Base-by-base conservation (phyloP, 2,888 invertebrate species). In the Formica aserva region DNA sequence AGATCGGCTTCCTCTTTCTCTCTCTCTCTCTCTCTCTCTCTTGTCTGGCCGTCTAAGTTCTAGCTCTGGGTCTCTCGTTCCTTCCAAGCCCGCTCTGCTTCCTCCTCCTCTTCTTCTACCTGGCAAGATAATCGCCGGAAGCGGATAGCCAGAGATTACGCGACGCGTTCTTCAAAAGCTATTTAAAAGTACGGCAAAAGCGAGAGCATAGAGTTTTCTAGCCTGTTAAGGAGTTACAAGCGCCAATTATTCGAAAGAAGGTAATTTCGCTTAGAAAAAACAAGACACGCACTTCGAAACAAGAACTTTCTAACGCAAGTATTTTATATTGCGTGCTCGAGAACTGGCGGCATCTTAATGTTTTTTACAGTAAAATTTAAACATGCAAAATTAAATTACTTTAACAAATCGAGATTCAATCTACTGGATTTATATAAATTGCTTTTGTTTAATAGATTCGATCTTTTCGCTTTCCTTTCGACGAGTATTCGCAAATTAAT, bases 251-350 rank as follows among this genome's bases (percentile, higher is more conserved):
- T 60, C 78, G 45, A 60, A 32, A 52, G 38, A 76, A 66, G 41
- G 48, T 69, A 69, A 78, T 35, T 67, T 52, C 29, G n/a, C 60
- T 29, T n/a, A 60, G 66, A 62, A 71, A 62, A 55, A 71, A 71
- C 45, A 35, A 48, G 35, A 45, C 78, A 71, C 60, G 60, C 60
- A 60, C 45, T 60, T 26, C 15, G 45, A 32, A 57, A 22, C 41
- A 45, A 78, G 60, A 65, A 65, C 63, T 67, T 26, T 18, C 48
- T 45, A 45, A 9, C 52, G 52, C 52, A n/a, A 8, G 74, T 62
- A 72, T 72, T 72, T 72, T 78, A 35, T 1, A 29, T 60, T 60
- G 78, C 78, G 78, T 69, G 78, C 22, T 78, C 26, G 22, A 35
- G 22, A 35, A 22, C 45, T 18, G 52, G 45, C 35, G 6, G 55